A percentile compares a stretch with the other conserved stretches of the same genome.
These are phyloP conservation scores for Anomalospiza imberbis DNA, from an alignment of 2,797 vertebrate species.

Conservation along the genomic window DNA sequence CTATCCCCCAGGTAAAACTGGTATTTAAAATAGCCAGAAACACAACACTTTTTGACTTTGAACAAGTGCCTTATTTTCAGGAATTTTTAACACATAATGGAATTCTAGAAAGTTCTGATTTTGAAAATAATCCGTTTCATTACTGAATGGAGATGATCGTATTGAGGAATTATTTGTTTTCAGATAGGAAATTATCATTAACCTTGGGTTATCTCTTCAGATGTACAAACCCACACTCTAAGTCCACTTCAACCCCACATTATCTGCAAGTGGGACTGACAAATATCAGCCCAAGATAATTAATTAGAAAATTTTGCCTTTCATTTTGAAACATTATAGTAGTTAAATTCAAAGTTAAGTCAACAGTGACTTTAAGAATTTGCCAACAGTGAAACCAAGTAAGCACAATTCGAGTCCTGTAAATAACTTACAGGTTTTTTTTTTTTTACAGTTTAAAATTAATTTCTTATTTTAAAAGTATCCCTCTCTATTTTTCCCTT, in stretches of 20 bases:
- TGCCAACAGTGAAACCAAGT: not conserved
- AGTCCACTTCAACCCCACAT: not conserved
- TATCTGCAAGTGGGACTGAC: not conserved
- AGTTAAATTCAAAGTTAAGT: not conserved
- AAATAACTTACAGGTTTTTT: rapidly evolving
- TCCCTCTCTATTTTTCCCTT: not conserved
- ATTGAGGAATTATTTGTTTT: not conserved
- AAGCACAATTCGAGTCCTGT: not conserved
- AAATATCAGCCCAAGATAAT: not conserved
- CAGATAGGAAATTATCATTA: not conserved
- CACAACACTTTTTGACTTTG: not conserved
- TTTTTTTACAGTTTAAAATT: not conserved
- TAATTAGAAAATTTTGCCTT: not conserved
- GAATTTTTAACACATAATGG: not conserved
- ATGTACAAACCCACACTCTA: not conserved
- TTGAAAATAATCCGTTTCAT: not conserved
- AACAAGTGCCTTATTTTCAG: not conserved
- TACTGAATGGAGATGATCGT: not conserved
- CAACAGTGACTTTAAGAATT: not conserved
- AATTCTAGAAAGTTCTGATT: not conserved
- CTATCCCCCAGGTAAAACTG: not conserved
- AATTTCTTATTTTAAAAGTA: not conserved
- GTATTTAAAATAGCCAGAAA: not conserved
- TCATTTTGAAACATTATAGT: not conserved
- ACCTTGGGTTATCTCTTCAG: not conserved